A percentile compares a stretch with the other conserved stretches of the same genome.
These are phyloP conservation scores for Homarus americanus DNA, from an alignment of 1,140 invertebrate species.

Conservation along the genomic window DNA sequence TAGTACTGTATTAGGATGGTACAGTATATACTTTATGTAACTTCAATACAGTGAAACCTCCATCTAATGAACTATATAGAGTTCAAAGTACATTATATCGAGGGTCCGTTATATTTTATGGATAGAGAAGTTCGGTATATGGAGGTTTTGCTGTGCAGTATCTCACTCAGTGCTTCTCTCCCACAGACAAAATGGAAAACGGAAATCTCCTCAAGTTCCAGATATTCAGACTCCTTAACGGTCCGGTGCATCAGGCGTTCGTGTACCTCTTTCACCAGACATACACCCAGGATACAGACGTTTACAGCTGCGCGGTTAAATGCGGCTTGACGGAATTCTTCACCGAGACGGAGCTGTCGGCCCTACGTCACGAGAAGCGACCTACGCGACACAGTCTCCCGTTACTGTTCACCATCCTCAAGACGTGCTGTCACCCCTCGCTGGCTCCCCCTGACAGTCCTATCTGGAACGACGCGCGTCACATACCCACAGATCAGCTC, in stretches of 20 bases:
- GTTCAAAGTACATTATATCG: too few relatives aligned
- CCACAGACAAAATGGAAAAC: not conserved
- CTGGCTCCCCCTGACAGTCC: not conserved
- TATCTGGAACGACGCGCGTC: not conserved
- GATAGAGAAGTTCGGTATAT: too few relatives aligned
- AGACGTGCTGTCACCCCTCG: constrained; percentile 3
- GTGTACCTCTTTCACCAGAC: constrained; percentile 39
- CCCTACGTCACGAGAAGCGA: not conserved
- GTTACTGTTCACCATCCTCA: constrained; percentile 16
- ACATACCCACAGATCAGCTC: not conserved
- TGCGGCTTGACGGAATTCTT: not conserved
- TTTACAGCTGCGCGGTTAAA: not conserved
- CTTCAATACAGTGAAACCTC: too few relatives aligned
- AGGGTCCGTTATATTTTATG: too few relatives aligned
- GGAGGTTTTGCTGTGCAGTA: too few relatives aligned
- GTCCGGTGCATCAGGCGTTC: constrained; percentile 22
- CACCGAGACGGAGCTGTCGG: not conserved
- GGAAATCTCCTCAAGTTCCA: not conserved
- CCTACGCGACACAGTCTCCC: not conserved
- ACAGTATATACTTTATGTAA: too few relatives aligned
- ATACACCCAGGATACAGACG: constrained; percentile 9
- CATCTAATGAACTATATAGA: too few relatives aligned
- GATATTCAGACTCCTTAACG: constrained; percentile 13
- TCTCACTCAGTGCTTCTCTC: too few relatives aligned
- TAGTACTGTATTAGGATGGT: too few relatives aligned